These are phyloP conservation scores for Chionomys nivalis DNA, from an alignment of 2,113 vertebrate species.

Conservation along the genomic window DNA sequence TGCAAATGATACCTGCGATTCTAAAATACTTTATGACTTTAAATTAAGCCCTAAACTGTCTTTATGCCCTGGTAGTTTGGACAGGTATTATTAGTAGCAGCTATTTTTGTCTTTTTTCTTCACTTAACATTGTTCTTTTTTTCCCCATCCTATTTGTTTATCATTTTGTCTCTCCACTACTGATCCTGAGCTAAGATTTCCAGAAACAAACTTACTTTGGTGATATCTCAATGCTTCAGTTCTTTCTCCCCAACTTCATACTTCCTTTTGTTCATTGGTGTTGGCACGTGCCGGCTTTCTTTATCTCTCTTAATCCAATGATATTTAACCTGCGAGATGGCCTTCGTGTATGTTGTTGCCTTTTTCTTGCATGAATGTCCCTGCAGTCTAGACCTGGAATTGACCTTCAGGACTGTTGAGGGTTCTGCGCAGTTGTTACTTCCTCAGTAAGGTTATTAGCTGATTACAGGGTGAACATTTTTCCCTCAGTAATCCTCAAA, in stretches of 20 bases:
- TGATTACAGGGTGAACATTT: rapidly evolving
- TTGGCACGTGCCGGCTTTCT: neutral
- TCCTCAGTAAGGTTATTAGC: neutral
- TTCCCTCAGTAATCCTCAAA: neutral
- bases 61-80: neutral
- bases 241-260: neutral
- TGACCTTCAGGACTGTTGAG: neutral
- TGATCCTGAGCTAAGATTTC: neutral
- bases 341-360: rapidly evolving
- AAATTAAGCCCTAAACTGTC: neutral
- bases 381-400: neutral
- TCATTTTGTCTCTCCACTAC: neutral
- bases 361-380: rapidly evolving
- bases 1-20: constrained; percentile 3
- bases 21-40: neutral
- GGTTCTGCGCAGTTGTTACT: neutral
- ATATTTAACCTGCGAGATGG: neutral
- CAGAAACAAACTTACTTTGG: neutral
- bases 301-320: neutral
- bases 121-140: neutral
- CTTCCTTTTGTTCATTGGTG: neutral
- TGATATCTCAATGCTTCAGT: neutral
- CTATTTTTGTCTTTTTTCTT: neutral
- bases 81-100: neutral
- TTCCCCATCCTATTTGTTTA: neutral